Conservation (phyloP, 2,888 invertebrate genomes). For the Orthosia gracilis region DNA sequence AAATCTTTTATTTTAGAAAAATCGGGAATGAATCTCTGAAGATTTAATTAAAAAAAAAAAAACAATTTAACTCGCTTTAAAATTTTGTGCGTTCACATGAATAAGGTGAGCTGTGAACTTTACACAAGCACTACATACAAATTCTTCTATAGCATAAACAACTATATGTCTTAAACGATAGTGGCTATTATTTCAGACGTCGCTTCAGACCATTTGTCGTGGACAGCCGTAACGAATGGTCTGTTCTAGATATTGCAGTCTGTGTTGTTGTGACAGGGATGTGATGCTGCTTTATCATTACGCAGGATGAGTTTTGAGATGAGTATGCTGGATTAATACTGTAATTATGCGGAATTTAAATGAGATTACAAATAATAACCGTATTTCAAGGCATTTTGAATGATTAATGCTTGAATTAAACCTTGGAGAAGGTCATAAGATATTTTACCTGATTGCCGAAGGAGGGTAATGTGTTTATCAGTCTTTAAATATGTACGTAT, state of each 20-base stretch:
- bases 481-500: too few relatives aligned
- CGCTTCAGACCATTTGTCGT: slow-evolving; percentile 17
- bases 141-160: neutral
- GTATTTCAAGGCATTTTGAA: too few relatives aligned
- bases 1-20: too few relatives aligned
- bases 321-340: neutral
- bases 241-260: slow-evolving; percentile 9
- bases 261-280: neutral
- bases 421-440: too few relatives aligned
- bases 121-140: neutral
- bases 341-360: neutral
- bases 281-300: neutral
- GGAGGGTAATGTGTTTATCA: too few relatives aligned
- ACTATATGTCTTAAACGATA: neutral
- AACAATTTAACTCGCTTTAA: too few relatives aligned
- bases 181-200: slow-evolving; percentile 14
- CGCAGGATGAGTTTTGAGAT: too few relatives aligned
- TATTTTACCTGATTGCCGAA: too few relatives aligned
- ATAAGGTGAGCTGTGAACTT: neutral
- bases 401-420: too few relatives aligned
- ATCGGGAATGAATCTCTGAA: too few relatives aligned
- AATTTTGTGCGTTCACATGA: neutral
- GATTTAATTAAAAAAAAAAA: too few relatives aligned
- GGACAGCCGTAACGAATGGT: slow-evolving; percentile 27
- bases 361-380: neutral